Base-by-base conservation (phyloP, 2,888 invertebrate species). In the Morpho achilles region DNA sequence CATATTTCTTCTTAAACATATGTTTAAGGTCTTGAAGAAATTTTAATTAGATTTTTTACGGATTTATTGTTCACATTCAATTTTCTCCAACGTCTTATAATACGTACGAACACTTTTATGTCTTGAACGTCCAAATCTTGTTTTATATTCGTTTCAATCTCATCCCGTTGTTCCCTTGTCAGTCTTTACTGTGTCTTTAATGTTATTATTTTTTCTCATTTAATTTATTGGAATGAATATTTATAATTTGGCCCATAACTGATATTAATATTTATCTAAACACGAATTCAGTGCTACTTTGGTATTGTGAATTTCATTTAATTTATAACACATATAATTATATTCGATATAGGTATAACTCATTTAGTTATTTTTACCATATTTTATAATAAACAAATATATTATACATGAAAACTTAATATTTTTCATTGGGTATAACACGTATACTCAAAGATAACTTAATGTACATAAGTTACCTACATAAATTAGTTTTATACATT, bases 171-270 rank as follows among this genome's bases (percentile, higher is more conserved):
- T 65, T 72, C 68, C 70, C 71, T 57, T 59, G 62, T 69, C 71
- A 71, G 71, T 70, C 71, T 71, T 72, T 52, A 60, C 64, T 65
- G 59, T 65, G 48, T 61, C 55, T 60, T 60, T 52, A 59, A 48
- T 54, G 45, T 56, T 49, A 53, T 57, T 42, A 41, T 55, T 54
- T 52, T 58, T 45, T 51, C 50, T 54, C 48, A 56, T 53, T 53
- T 50, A 5, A 32, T 32, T 5, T 44, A 51, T 54, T 52, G 59
- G 48, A 61, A 59, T 59, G 51, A 52, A 46, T 53, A 48, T 54
- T 53, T 16, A 54, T 32, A 10, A 62, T 68, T 82, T 79, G 79
- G 77, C 73, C 76, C 77, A 51, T 53, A 57, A 55, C 45, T 62
- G 61, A 59, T 58, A 59, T 56, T 55, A 16, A 8, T 43, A 9